phyloP scores from a whole-genome alignment of 1,140 invertebrate genomes.

The Hylyphantes graminicola region DNA sequence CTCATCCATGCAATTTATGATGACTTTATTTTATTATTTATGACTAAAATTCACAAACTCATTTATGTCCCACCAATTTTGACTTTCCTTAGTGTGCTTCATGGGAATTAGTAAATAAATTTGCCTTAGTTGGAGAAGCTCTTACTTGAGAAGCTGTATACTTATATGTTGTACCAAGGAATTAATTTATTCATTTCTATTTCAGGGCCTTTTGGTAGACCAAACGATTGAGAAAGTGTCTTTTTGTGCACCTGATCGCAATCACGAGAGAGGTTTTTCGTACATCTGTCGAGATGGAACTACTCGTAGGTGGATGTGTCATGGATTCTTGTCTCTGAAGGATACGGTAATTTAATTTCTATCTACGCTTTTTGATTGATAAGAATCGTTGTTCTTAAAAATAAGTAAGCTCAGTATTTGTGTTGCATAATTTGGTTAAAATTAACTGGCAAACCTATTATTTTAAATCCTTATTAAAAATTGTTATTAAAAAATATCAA shows the following conservation, averaged over 20 bases:
- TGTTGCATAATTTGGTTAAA: not conserved
- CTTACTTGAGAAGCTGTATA: no score
- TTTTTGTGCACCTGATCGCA: slow-evolving; percentile 98
- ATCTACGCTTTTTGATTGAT: not conserved
- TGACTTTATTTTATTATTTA: no score
- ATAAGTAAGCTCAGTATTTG: not conserved
- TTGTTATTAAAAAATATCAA: no score
- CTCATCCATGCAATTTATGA: no score
- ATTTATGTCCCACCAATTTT: no score
- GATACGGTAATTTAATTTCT: slow-evolving; percentile 78
- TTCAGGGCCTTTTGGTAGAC: slow-evolving; percentile 93
- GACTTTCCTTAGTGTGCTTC: no score
- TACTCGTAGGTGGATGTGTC: slow-evolving; percentile 97
- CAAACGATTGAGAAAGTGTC: slow-evolving; percentile 99
- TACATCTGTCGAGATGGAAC: slow-evolving; percentile 90
- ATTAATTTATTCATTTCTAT: slow-evolving; percentile 29
- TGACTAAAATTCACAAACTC: no score
- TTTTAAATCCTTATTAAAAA: no score
- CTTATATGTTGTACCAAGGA: not conserved
- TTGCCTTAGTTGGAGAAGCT: no score
- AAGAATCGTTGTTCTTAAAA: not conserved
- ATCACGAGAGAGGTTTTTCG: slow-evolving; percentile 97
- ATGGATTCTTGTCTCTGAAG: slow-evolving; percentile 95
- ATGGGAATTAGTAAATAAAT: no score
- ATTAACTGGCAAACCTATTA: not conserved